Percentiles rank a stretch among this genome's conserved stretches.
Evolutionary conservation across 2,888 invertebrate genomes (phyloP).

Genomic region (Xylophagus ater): DNA sequence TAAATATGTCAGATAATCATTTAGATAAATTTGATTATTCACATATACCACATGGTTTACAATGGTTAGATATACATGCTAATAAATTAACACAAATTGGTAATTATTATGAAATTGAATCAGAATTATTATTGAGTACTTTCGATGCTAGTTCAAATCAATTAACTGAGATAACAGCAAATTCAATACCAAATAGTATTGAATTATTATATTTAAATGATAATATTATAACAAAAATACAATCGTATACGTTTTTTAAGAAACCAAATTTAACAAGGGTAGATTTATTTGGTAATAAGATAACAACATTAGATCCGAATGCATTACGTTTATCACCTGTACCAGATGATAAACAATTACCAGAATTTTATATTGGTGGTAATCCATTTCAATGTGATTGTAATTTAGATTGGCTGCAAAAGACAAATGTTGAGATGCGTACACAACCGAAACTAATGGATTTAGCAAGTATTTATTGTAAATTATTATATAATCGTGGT

Average conservation of each 20-base stretch:
- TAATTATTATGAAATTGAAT: conserved; percentile 60
- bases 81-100: conserved; percentile 74
- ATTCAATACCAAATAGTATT: conserved; percentile 71
- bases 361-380: conserved; percentile 85
- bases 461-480: conserved; percentile 78
- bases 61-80: conserved; percentile 83
- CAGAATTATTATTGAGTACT: conserved; percentile 64
- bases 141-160: conserved; percentile 82
- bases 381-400: conserved; percentile 94
- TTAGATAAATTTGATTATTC: conserved; percentile 84
- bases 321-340: conserved; percentile 74
- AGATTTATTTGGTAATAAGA: conserved; percentile 85
- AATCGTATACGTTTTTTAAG: conserved; percentile 81
- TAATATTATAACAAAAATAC: conserved; percentile 75
- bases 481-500: conserved; percentile 74
- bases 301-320: conserved; percentile 80
- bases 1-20: conserved; percentile 85
- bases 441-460: conserved; percentile 85
- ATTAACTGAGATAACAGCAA: conserved; percentile 63
- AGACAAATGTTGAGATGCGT: conserved; percentile 73
- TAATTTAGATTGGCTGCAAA: conserved; percentile 89
- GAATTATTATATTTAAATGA: conserved; percentile 80
- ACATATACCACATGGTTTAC: conserved; percentile 67
- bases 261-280: conserved; percentile 83
- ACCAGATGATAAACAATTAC: conserved; percentile 62